Evolutionary conservation across 2,888 invertebrate genomes (phyloP), one percentile per base, ranked within the genome.

Genomic region (Eristalinus aeneus): DNA sequence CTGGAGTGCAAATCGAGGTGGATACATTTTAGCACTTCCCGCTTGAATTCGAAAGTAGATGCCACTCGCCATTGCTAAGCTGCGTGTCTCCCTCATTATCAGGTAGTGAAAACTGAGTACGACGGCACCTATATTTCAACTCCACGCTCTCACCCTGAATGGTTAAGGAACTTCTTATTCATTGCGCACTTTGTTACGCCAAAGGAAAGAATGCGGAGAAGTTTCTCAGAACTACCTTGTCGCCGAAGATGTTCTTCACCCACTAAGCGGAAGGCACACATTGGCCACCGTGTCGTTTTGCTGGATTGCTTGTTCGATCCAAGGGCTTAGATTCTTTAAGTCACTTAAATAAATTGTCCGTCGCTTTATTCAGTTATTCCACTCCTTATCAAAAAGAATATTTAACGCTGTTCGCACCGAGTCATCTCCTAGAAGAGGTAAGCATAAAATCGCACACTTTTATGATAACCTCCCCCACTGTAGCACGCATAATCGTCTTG

Each of bases 301-400:
- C 6, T 16, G 16, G 16, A 9, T 16, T 9, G 27, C 27, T 27
- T 5, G 27, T 27, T 27, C 46, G n/a, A n/a, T 46, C 16, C 9
- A 10, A 16, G 8, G 46, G 6, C 46, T 8, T 16, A 46, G 9
- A 16, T 46, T 46, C 16, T 1, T 46, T 46, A 8, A 16, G 46
- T 46, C 46, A 27, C 10, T 31, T 64, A 73, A 64, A 54, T 73
- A 73, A 73, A 73, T 64, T 64, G 54, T 64, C 54, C 63, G 54
- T 32, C 16, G n/a, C 36, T 64, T 73, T 53, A 73, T 73, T 73
- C 64, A 54, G 73, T 56, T 73, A 56, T 73, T 64, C 46, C 22
- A 64, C 64, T 73, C 36, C 63, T 56, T 73, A 56, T 73, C 54
- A 31, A 12, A 64, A 54, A n/a, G n/a, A n/a, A n/a, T 23, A n/a